Conservation (phyloP, 1,140 invertebrate genomes). For the Drosophila miranda region DNA sequence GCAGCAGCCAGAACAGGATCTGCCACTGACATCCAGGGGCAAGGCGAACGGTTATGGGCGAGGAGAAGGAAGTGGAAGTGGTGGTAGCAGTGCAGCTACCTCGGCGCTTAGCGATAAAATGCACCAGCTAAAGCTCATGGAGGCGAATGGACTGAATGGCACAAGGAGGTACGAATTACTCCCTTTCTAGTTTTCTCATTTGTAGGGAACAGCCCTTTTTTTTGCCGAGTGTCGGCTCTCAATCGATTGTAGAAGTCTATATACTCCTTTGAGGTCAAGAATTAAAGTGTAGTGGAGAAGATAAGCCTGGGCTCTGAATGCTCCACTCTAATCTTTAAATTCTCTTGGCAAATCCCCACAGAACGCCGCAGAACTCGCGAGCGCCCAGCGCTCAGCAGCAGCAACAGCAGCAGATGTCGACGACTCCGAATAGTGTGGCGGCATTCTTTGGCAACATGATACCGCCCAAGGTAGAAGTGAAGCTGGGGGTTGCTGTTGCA, state of each 20-base stretch:
- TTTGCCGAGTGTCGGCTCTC: too few species aligned
- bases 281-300: too few species aligned
- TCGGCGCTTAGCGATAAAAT: slow-evolving; percentile 65
- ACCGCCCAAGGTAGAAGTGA: slow-evolving; percentile 78
- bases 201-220: too few species aligned
- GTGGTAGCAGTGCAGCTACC: slow-evolving; percentile 4
- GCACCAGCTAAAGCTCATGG: slow-evolving; percentile 61
- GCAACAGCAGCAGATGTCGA: slow-evolving; percentile 41
- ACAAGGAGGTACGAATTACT: slow-evolving; percentile 36
- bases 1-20: slow-evolving; percentile 39
- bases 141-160: slow-evolving; percentile 48
- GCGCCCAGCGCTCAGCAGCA: slow-evolving; percentile 54
- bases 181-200: too few species aligned
- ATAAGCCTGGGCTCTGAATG: not conserved
- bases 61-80: slow-evolving; percentile 8
- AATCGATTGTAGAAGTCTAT: too few species aligned
- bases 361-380: slow-evolving; percentile 61
- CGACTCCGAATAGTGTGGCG: slow-evolving; percentile 69
- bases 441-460: slow-evolving; percentile 81
- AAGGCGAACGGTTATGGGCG: slow-evolving; percentile 34
- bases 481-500: slow-evolving; percentile 49
- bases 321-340: not conserved
- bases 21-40: slow-evolving; percentile 32
- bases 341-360: slow-evolving; percentile 5
- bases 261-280: too few species aligned